phyloP scores from a whole-genome alignment of 1,140 invertebrate species.

The Laupala kohalensis region DNA sequence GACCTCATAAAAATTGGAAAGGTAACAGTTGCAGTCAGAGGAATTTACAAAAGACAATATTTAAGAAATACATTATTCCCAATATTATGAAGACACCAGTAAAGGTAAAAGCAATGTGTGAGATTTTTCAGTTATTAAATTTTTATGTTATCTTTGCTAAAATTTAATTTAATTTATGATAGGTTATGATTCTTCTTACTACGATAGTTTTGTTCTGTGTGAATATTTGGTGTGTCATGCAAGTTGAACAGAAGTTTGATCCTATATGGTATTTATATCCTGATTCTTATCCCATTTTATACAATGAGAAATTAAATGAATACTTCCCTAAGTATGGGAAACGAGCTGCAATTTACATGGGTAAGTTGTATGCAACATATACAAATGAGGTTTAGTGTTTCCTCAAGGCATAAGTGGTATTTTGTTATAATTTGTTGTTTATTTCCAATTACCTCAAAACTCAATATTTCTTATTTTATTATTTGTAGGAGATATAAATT shows the following conservation, averaged over 20 bases:
- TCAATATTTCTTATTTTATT: too few species aligned
- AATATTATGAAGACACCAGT: conserved; percentile 30
- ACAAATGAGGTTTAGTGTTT: too few species aligned
- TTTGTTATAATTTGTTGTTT: too few species aligned
- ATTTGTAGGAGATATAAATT: conserved; percentile 25
- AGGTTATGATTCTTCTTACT: conserved; percentile 30
- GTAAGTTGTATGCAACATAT: conserved; percentile 14
- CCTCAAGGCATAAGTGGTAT: too few species aligned
- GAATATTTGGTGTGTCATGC: conserved; percentile 32
- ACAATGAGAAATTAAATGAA: conserved; percentile 28
- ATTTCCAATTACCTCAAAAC: too few species aligned
- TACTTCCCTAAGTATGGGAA: conserved; percentile 37
- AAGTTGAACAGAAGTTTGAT: conserved; percentile 40
- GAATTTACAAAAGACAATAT: conserved; percentile 32
- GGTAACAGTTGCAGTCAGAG: conserved; percentile 33
- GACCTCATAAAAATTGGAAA: conserved; percentile 28
- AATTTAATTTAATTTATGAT: conserved; percentile 14
- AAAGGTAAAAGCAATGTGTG: conserved; percentile 25
- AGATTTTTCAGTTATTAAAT: neutral
- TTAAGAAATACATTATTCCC: conserved; percentile 34
- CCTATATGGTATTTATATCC: conserved; percentile 41
- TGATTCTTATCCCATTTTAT: conserved; percentile 31
- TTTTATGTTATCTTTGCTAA: neutral
- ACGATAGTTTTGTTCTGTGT: conserved; percentile 23
- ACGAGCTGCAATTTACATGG: conserved; percentile 34